Base-by-base conservation (phyloP, 2,113 vertebrate genomes). In the Terrapene triunguis region DNA sequence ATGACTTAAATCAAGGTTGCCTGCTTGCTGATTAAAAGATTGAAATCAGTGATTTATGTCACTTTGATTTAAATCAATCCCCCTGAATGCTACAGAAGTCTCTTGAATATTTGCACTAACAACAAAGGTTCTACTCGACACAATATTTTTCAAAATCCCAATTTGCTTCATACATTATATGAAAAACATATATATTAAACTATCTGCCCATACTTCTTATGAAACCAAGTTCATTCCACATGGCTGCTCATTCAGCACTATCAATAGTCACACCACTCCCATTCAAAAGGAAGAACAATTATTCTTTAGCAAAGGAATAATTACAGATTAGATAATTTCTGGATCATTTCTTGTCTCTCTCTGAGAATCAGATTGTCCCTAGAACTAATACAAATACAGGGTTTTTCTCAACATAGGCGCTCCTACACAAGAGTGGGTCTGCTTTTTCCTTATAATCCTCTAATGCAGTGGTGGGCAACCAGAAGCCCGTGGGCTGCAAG, bases 211-310 rank as follows among this genome's bases (percentile, higher is more conserved):
- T 76, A 38, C 32, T 51, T 57, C 42, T 55, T 29, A 21, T 6
- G 44, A 79, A 29, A 82, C 35, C 10, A 44, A 14, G 27, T 62
- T 47, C 47, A 14, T 16, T 17, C 50, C 38, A 69, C 0, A 3
- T 0, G 0, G 72, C 25, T 3, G 1, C 0, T 0, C 8, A 27
- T 44, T 83, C 48, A 55, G 27, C 19, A 32, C 80, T 84, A 7
- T 5, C 55, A 88, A n/a, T 42, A 65, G 69, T 21, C 25, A 76
- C 4, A 6, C 65, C 5, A 21, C 7, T 76, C 86, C 74, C 5
- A 27, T 35, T 4, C 38, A n/a, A 62, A 62, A 62, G 27, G 57
- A 62, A 14, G 17, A 93, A 81, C 51, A 38, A 80, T 17, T 50
- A 35, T 25, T 35, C 51, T 72, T 29, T 51, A 81, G 25, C 35